Base-by-base conservation (phyloP, 1,140 invertebrate genomes). In the Bombus fervidus region DNA sequence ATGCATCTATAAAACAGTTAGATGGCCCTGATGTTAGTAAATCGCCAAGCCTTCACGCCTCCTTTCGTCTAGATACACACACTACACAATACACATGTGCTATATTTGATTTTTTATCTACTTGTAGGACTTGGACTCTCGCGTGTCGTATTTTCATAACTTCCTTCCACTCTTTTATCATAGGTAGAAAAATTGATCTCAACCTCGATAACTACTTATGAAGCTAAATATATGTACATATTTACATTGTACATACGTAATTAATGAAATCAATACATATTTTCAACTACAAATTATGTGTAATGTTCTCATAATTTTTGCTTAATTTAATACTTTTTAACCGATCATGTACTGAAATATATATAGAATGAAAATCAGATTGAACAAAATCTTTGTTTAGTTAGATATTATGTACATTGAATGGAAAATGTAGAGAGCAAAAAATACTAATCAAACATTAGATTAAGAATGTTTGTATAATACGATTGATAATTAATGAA, bases 1-100 rank as follows among this genome's bases (percentile, higher is more conserved):
- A 89, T 89, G 83, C 69, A 79, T 89, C 87, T 89, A 86, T 68
- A 83, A 89, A 89, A 89, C 88, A 88, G 87, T 89, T 88, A 88
- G 87, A 86, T 88, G 87, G 83, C 88, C 83, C 87, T 89, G 87
- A 89, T 89, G 87, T 86, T 88, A 79, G 87, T 85, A 86, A 89
- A 89, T 89, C 75, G 85, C 64, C 77, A 47, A 81, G 78, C 75
- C 31, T 66, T 73, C 66, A 34, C 77, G 62, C 43, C 87, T 88
- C 87, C 83, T 84, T 84, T 88, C 78, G 69, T 39, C 69, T 77
- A 34, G 59, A 31, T 57, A 41, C n/a, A 8, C 34, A 66, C 12
- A 39, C 10, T 25, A 18, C 25, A 22, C 12, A 22, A 18, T 31
- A 28, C 28, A 18, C 31, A 9, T 28, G 5, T n/a, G 25, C 28